Conservation (phyloP, 2,888 invertebrate genomes). For the Philereme transversata region DNA sequence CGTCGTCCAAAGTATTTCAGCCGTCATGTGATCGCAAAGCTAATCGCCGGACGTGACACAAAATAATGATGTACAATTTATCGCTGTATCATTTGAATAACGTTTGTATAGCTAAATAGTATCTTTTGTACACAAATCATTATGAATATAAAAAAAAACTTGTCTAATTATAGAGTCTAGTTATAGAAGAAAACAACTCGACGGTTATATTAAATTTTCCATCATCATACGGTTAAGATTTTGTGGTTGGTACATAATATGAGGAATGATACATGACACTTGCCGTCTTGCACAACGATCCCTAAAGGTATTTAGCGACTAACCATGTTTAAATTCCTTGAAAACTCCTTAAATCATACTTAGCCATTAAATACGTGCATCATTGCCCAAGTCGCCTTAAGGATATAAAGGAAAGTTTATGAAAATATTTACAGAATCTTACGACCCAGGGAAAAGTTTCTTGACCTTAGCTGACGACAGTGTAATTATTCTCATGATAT, state of each 20-base stretch:
- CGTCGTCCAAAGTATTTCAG: conserved; percentile 41
- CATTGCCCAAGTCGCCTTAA: too few species aligned
- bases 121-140: conserved; percentile 24
- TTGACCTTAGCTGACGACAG: conserved; percentile 34
- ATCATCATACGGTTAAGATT: neutral
- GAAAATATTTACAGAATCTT: conserved; percentile 25
- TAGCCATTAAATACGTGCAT: too few species aligned
- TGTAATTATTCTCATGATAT: conserved; percentile 32
- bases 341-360: too few species aligned
- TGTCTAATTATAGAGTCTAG: neutral
- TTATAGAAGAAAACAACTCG: conserved; percentile 10
- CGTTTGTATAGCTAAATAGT: conserved; percentile 34
- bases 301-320: too few species aligned
- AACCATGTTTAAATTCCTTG: too few species aligned
- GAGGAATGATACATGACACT: too few species aligned
- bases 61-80: conserved; percentile 51
- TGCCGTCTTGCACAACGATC: too few species aligned
- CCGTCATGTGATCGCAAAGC: conserved; percentile 43
- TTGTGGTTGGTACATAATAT: too few species aligned
- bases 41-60: conserved; percentile 52
- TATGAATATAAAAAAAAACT: conserved; percentile 10
- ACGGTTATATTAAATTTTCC: neutral
- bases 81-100: conserved; percentile 37
- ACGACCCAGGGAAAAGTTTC: conserved; percentile 29
- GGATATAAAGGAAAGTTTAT: neutral